Conservation (phyloP, 1,140 invertebrate species). For the Psilanteris sp. region DNA sequence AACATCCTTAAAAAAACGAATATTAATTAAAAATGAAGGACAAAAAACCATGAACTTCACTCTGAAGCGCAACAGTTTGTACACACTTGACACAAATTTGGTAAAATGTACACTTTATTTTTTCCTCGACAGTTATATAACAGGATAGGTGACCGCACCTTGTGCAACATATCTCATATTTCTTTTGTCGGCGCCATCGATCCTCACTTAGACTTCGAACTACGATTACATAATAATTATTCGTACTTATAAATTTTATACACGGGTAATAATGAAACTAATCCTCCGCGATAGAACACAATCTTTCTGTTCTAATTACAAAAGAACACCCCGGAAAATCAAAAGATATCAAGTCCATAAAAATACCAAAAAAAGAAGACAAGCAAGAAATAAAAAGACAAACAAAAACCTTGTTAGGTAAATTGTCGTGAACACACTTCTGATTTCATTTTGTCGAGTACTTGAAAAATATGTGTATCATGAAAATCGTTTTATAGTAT, state of each 20-base stretch:
- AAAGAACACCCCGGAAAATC: slow-evolving; percentile 13
- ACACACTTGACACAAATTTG: slow-evolving; percentile 20
- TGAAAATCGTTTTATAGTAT: slow-evolving; percentile 63
- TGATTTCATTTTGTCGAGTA: slow-evolving; percentile 39
- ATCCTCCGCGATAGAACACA: slow-evolving; percentile 15
- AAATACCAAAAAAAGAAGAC: background rate
- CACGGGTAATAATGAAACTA: slow-evolving; percentile 54
- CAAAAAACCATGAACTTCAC: no score
- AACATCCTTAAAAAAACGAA: no score
- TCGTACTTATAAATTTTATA: slow-evolving; percentile 60
- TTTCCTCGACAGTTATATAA: slow-evolving; percentile 58
- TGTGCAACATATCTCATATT: slow-evolving; percentile 48
- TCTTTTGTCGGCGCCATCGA: slow-evolving; percentile 35
- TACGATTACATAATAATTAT: slow-evolving; percentile 59
- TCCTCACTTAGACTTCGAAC: slow-evolving; percentile 43
- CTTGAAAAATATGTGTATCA: slow-evolving; percentile 62
- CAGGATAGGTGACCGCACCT: slow-evolving; percentile 49
- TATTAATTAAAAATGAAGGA: no score
- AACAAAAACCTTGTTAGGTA: slow-evolving; percentile 13
- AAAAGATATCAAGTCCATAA: slow-evolving; percentile 18
- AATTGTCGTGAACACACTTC: slow-evolving; percentile 52
- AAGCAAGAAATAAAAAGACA: slow-evolving; percentile 8
- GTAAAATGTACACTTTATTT: slow-evolving; percentile 61
- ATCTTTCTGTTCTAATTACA: slow-evolving; percentile 12
- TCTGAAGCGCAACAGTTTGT: background rate